Conservation (phyloP, 2,113 vertebrate genomes). For the Meleagris gallopavo region DNA sequence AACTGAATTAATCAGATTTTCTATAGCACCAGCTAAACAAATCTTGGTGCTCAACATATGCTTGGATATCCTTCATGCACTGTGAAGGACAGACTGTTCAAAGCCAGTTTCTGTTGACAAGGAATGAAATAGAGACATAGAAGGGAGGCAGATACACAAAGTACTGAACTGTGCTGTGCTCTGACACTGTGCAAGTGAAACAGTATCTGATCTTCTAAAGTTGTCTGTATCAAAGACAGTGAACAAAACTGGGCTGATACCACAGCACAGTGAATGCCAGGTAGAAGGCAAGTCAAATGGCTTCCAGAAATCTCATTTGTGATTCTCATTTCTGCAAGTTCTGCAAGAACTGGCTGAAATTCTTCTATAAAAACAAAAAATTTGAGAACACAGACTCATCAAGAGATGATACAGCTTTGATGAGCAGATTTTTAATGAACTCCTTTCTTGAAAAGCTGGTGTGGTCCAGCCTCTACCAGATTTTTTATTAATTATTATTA, state of each 20-base stretch:
- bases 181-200: neutral
- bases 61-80: neutral
- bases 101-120: neutral
- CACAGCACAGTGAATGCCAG: neutral
- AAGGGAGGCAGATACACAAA: neutral
- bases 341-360: neutral
- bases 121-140: neutral
- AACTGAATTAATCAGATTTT: neutral
- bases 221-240: neutral
- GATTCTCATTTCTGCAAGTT: neutral
- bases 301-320: neutral
- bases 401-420: neutral
- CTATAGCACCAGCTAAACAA: neutral
- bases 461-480: too few species aligned
- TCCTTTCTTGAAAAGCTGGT: neutral
- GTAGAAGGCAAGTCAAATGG: neutral
- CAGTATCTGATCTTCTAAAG: neutral
- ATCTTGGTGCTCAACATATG: neutral
- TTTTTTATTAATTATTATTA: too few species aligned
- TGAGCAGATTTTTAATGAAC: neutral
- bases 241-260: neutral
- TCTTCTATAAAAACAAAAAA: neutral
- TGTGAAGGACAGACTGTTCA: neutral
- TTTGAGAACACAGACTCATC: neutral
- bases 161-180: neutral